Evolutionary conservation across 2,113 vertebrate species (phyloP).

Genomic region (Serilophus lunatus): DNA sequence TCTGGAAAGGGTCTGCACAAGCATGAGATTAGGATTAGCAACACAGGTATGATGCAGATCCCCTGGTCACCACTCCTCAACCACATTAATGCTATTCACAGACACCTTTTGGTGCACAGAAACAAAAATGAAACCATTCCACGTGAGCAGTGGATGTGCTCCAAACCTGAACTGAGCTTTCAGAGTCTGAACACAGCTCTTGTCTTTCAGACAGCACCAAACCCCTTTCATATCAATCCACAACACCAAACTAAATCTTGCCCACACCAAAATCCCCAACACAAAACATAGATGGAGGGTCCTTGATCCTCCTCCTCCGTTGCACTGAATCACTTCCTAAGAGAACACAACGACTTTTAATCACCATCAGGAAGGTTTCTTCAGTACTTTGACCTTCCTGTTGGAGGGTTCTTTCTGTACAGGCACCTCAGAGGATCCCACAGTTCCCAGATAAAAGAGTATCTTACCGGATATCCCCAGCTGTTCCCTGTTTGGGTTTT

Average conservation of each 20-base stretch:
- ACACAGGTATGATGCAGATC: neutral
- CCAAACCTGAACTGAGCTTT: neutral
- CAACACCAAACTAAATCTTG: neutral
- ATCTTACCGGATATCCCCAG: slow-evolving; percentile 79
- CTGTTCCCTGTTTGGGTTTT: slow-evolving; percentile 73
- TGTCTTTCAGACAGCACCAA: neutral
- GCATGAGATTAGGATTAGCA: neutral
- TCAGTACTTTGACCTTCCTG: neutral
- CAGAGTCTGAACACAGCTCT: neutral
- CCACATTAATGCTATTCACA: neutral
- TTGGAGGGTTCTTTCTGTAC: neutral
- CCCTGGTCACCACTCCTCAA: neutral
- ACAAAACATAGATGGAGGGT: neutral
- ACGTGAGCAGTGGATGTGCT: neutral
- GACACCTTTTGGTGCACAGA: neutral
- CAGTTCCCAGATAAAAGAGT: neutral
- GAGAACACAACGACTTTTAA: neutral
- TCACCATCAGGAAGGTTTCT: rapidly evolving
- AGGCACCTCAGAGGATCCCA: neutral
- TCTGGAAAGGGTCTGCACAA: neutral
- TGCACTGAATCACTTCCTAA: neutral
- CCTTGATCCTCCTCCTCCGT: rapidly evolving
- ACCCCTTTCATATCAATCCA: neutral
- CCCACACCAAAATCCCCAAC: neutral
- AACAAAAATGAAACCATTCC: neutral